Conservation (phyloP, 1,140 invertebrate species). For the Caenorhabditis brenneri region DNA sequence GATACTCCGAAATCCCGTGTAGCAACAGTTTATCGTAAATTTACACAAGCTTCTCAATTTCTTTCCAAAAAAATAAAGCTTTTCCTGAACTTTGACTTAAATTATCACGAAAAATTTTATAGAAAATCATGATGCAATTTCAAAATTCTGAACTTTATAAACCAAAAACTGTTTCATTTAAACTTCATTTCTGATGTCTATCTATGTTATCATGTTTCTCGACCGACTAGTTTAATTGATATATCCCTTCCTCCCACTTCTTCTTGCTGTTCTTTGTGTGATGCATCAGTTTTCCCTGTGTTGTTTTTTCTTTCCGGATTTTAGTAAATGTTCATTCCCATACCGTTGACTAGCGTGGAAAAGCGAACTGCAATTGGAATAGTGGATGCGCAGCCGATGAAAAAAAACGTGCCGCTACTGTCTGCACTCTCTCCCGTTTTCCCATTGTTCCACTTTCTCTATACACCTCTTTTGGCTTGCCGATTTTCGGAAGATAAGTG, state of each 20-base stretch:
- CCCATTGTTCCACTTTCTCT: not conserved
- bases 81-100: no score
- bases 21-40: not conserved
- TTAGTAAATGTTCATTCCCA: not conserved
- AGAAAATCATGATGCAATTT: no score
- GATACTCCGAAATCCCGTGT: conserved; percentile 6
- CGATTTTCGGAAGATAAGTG: not conserved
- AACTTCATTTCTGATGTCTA: not conserved
- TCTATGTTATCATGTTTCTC: not conserved
- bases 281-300: not conserved
- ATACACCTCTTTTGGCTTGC: not conserved
- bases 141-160: no score
- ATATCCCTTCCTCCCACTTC: conserved; percentile 15
- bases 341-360: not conserved
- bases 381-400: not conserved
- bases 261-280: not conserved
- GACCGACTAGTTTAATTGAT: conserved; percentile 8
- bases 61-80: not conserved
- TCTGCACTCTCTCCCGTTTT: not conserved
- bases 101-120: no score
- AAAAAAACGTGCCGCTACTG: conserved; percentile 1
- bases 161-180: no score
- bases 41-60: not conserved
- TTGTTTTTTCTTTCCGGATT: not conserved
- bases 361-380: not conserved